Percentiles rank a stretch among this genome's conserved stretches.
Conservation (phyloP, 2,888 invertebrate species). For the Byasa hedistus region DNA sequence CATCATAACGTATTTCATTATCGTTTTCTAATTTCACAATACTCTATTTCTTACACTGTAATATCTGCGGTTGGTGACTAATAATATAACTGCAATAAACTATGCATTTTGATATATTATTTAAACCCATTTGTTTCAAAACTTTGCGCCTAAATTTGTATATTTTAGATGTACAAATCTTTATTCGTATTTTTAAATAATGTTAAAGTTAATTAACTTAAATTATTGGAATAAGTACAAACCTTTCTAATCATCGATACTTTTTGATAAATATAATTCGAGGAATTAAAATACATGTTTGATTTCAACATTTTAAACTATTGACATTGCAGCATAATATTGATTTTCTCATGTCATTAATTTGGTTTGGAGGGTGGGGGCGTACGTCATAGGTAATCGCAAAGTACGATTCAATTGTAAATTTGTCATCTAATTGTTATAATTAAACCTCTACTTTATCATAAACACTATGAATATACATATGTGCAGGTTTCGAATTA, state of each 20-base stretch:
- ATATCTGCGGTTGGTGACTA: background rate
- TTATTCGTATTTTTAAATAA: too few relatives aligned
- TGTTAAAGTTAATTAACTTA: background rate
- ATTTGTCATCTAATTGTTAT: background rate
- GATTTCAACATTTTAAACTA: slow-evolving; percentile 42
- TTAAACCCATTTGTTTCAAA: background rate
- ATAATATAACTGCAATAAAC: background rate
- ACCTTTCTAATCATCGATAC: background rate
- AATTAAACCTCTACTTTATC: background rate
- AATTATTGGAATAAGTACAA: background rate
- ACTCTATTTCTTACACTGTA: background rate
- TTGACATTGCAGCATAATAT: slow-evolving; percentile 42
- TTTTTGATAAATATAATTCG: background rate
- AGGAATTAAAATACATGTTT: background rate
- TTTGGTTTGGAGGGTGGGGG: slow-evolving; percentile 38
- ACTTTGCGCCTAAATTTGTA: too few relatives aligned
- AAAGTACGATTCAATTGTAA: background rate
- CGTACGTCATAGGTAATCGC: slow-evolving; percentile 35
- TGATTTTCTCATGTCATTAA: slow-evolving; percentile 61
- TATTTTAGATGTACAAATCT: too few relatives aligned
- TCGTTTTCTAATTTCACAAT: background rate
- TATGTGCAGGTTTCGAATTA: background rate
- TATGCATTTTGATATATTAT: slow-evolving; percentile 44
- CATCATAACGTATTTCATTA: slow-evolving; percentile 26
- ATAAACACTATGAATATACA: background rate